phyloP scores from a whole-genome alignment of 2,113 vertebrate species.

The Bubalus kerabau region DNA sequence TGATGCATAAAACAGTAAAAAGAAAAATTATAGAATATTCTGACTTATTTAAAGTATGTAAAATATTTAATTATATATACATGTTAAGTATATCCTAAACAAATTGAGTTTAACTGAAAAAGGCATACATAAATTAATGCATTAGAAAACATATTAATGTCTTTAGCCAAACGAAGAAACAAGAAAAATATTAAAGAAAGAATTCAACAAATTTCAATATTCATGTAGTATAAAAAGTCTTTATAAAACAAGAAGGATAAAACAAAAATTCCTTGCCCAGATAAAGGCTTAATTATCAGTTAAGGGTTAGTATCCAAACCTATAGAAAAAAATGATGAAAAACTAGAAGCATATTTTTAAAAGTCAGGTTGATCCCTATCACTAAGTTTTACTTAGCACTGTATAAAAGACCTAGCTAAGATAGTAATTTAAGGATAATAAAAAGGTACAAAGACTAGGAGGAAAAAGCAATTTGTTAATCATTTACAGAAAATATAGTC shows the following conservation, averaged over 20 bases:
- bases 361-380: neutral
- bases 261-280: neutral
- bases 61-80: neutral
- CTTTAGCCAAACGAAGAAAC: neutral
- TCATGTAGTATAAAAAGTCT: neutral
- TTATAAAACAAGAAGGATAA: neutral
- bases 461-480: neutral
- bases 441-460: neutral
- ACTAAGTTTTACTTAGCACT: neutral
- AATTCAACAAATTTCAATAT: neutral
- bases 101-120: constrained; percentile 8
- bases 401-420: neutral
- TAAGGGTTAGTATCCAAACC: neutral
- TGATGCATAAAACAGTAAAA: neutral
- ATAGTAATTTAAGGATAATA: neutral
- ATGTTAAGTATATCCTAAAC: neutral
- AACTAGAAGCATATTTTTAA: neutral
- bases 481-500: neutral
- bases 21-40: neutral
- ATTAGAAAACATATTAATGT: neutral
- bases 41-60: neutral
- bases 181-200: neutral
- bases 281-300: neutral
- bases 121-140: neutral
- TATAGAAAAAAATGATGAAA: neutral